Conservation (phyloP, 2,113 vertebrate species). For the Sigmodon hispidus region DNA sequence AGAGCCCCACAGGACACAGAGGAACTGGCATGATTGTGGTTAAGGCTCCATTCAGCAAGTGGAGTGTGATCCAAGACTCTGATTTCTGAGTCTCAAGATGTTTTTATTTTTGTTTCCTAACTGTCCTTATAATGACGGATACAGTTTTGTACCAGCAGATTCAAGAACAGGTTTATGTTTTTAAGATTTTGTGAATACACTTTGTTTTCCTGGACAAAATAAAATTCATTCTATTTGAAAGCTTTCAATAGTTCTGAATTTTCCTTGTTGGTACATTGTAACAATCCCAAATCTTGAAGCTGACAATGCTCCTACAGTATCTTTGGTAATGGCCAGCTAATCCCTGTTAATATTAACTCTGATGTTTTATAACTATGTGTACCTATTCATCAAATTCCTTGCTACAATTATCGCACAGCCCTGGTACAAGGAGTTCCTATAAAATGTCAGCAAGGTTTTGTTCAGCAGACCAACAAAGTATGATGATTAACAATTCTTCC, state of each 20-base stretch:
- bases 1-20: conserved; percentile 93
- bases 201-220: background rate
- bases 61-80: conserved; percentile 91
- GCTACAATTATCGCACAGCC: background rate
- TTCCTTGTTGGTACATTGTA: background rate
- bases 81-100: conserved; percentile 92
- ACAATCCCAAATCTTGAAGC: background rate
- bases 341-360: background rate
- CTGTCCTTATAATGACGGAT: conserved; percentile 89
- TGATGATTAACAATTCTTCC: too few relatives aligned
- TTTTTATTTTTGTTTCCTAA: conserved; percentile 88
- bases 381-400: background rate
- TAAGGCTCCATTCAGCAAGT: conserved; percentile 87
- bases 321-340: background rate
- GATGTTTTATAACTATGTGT: background rate
- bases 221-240: background rate
- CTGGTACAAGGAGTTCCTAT: background rate
- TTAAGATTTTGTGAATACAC: background rate
- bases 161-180: conserved; percentile 74
- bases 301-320: background rate
- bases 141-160: conserved; percentile 88
- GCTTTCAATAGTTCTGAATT: background rate
- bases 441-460: background rate
- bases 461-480: background rate
- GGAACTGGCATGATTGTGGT: conserved; percentile 90